Evolutionary conservation across 2,888 invertebrate species (phyloP).

Genomic region (Harpalus rufipes): DNA sequence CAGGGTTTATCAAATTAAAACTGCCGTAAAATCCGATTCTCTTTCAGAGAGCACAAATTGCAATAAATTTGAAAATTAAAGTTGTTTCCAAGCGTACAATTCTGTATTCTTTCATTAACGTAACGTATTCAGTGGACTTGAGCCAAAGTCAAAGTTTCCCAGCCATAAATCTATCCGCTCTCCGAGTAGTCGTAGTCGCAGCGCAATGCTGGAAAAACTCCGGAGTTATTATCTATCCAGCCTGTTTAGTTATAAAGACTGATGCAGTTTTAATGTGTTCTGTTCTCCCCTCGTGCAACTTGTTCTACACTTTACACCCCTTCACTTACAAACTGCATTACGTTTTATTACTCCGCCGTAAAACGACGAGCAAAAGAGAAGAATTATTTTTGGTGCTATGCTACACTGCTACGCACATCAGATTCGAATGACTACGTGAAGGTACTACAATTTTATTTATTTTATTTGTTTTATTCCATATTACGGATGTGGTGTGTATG

Average conservation of each 20-base stretch:
- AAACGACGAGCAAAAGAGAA: not conserved
- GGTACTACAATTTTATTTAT: no score
- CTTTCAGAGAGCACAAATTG: slow-evolving; percentile 51
- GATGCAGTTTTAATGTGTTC: slow-evolving; percentile 75
- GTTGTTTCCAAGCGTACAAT: slow-evolving; percentile 39
- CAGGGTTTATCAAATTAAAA: slow-evolving; percentile 49
- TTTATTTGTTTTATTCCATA: no score
- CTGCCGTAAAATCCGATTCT: slow-evolving; percentile 42
- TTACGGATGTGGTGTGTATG: no score
- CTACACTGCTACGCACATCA: not conserved
- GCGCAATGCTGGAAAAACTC: slow-evolving; percentile 29
- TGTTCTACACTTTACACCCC: slow-evolving; percentile 5
- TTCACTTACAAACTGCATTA: slow-evolving; percentile 6
- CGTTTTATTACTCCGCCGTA: not conserved
- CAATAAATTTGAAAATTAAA: slow-evolving; percentile 55
- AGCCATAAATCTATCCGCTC: slow-evolving; percentile 46
- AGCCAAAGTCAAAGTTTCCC: slow-evolving; percentile 49
- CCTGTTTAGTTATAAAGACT: slow-evolving; percentile 75
- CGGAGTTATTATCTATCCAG: slow-evolving; percentile 74
- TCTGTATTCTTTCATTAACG: slow-evolving; percentile 55
- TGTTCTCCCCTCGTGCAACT: slow-evolving; percentile 30
- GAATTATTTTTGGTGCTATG: not conserved
- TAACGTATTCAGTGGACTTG: slow-evolving; percentile 58
- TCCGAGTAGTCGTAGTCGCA: not conserved
- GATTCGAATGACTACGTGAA: not conserved